Evolutionary conservation across 2,113 vertebrate species (phyloP).

Genomic region (Pteruthius melanotis): DNA sequence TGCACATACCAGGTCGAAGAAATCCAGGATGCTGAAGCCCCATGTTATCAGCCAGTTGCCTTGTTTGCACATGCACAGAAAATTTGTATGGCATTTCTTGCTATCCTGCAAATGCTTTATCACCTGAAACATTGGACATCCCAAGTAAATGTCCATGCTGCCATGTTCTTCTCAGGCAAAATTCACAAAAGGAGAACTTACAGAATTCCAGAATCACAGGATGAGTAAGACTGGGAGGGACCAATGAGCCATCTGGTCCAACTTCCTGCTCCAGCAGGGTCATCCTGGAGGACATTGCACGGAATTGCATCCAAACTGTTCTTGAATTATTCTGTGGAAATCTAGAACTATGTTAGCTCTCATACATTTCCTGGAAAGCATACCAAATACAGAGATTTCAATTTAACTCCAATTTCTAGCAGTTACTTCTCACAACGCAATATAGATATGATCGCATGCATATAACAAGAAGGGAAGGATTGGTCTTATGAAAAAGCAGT

Average conservation of each 20-base stretch:
- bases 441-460: not conserved
- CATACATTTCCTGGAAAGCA: not conserved
- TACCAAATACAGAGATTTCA: not conserved
- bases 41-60: accelerated
- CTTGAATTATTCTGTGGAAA: not conserved
- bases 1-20: not conserved
- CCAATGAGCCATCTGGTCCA: not conserved
- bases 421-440: not conserved
- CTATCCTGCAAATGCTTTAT: not conserved
- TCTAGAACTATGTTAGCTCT: not conserved
- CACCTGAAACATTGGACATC: not conserved
- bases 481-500: not conserved
- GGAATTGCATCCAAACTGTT: not conserved
- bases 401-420: not conserved
- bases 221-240: not conserved
- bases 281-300: not conserved
- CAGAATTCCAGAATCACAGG: not conserved
- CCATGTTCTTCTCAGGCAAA: not conserved
- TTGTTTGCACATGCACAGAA: not conserved
- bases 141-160: not conserved
- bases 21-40: not conserved
- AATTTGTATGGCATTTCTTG: not conserved
- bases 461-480: not conserved
- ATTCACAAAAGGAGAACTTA: not conserved
- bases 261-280: not conserved